These are phyloP conservation scores for Heliangelus exortis DNA, from an alignment of 2,797 vertebrate genomes.

Conservation along the genomic window DNA sequence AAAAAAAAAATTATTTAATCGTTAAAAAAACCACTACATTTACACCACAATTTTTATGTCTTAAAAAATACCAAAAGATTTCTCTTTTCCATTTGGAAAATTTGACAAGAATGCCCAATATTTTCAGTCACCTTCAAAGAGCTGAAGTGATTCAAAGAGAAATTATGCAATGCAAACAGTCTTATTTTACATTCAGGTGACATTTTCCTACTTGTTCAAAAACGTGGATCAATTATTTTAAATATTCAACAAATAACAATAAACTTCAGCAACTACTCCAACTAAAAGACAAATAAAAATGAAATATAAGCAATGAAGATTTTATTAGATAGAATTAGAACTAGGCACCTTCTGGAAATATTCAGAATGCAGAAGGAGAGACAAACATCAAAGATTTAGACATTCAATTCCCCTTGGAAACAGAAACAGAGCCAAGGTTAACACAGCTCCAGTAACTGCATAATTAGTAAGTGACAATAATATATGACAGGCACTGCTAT, in stretches of 20 bases:
- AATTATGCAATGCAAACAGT: background rate
- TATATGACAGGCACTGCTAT: background rate
- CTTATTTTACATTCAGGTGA: background rate
- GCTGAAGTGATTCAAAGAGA: background rate
- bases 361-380: background rate
- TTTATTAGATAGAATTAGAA: background rate
- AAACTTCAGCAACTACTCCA: background rate
- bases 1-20: background rate
- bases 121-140: background rate
- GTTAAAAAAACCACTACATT: background rate
- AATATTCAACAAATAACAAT: background rate
- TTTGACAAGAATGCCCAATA: background rate
- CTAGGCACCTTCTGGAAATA: background rate
- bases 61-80: background rate
- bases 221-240: background rate
- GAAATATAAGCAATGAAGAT: background rate
- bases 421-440: background rate
- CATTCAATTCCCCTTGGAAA: background rate
- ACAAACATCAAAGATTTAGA: background rate
- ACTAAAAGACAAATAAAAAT: background rate
- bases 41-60: background rate
- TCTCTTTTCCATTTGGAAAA: background rate
- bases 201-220: background rate
- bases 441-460: background rate
- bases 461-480: background rate